Evolutionary conservation across 30 jellyfish, hydroid and myxozoan species (phyloP), one percentile per base, ranked within the genome.

Genomic region (Aurelia sp.): DNA sequence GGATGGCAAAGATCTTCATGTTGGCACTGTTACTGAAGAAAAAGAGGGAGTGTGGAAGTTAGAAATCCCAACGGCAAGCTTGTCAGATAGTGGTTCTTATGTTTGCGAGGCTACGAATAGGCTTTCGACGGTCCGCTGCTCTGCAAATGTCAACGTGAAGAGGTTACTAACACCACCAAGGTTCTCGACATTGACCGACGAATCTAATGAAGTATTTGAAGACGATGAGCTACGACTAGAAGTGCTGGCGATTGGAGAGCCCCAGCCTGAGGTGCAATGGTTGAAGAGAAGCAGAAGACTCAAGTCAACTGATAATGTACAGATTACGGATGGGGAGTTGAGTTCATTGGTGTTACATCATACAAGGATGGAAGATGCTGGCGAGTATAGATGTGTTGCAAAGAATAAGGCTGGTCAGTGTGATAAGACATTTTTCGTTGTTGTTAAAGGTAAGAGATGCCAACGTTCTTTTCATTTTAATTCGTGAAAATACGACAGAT

Each of bases 211-310:
- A 57, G 72, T 96, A 13, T 64, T 35, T 21, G 98, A 70, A 68
- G 97, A 90, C 60, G 92, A 77, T 17, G 98, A 96, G 80, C 80
- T 96, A 53, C 67, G 86, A 47, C 76, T 96, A 17, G 89, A 90
- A 48, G 97, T 90, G 21, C 81, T 85, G 2, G 95, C 96, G 38
- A 59, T 79, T 33, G 98, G 98, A n/a, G 88, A 67, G 53, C 99
- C 99, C 1, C 73, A 80, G 19, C 97, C 99, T n/a, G 87, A 78
- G 16, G 97, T 96, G 48, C 78, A 85, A 33, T 96, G 97, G 92
- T 68, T 62, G 16, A 90, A 87, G 59, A 87, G 91, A 33, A 85
- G 91, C 70, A 72, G 60, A 59, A 62, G 69, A 6, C 58, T 90
- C 52, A 69, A 74, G 58, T 64, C 87, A 24, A 71, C 80, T 38